Evolutionary conservation across 2,888 invertebrate genomes (phyloP).

Genomic region (Unio delphinus): DNA sequence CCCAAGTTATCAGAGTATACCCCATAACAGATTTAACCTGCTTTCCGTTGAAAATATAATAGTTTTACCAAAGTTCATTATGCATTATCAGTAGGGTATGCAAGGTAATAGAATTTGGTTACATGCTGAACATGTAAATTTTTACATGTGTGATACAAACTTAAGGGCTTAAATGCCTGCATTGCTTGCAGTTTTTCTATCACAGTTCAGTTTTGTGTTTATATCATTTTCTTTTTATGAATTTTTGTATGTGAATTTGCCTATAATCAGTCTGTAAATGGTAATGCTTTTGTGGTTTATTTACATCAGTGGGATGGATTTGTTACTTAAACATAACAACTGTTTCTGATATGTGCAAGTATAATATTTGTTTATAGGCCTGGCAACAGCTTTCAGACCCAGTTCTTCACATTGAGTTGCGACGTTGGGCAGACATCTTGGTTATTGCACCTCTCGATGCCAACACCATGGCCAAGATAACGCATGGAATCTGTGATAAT

Average conservation of each 20-base stretch:
- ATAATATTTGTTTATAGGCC: constrained; percentile 29
- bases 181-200: no score
- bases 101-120: no score
- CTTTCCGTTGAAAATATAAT: no score
- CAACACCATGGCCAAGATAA: constrained; percentile 94
- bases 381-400: constrained; percentile 94
- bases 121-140: no score
- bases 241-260: neutral
- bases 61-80: no score
- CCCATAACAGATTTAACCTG: no score
- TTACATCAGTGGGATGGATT: neutral
- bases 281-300: neutral
- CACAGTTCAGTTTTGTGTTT: no score
- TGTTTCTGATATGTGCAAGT: neutral
- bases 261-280: neutral
- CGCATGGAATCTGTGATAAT: constrained; percentile 91
- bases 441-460: constrained; percentile 96
- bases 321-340: neutral
- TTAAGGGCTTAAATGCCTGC: no score
- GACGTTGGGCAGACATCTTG: constrained; percentile 95
- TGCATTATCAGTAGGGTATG: no score
- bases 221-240: no score
- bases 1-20: no score
- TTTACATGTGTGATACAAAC: no score
- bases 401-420: constrained; percentile 92